phyloP scores from a whole-genome alignment of 2,797 vertebrate species.

The Caiman crocodilus region DNA sequence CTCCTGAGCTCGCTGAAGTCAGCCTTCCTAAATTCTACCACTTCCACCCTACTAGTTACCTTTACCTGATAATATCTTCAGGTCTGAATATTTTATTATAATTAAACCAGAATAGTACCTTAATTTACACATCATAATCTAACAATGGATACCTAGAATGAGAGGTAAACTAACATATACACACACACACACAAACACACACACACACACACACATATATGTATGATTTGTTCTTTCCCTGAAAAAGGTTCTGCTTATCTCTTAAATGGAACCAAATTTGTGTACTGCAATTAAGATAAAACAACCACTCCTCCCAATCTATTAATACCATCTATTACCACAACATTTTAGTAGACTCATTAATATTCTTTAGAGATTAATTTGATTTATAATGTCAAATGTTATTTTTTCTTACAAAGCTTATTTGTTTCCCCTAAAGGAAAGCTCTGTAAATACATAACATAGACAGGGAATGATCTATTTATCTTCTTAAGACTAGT shows the following conservation, averaged over 20 bases:
- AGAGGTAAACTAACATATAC: slow-evolving; percentile 43
- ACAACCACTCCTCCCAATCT: slow-evolving; percentile 72
- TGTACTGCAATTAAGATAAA: slow-evolving; percentile 60
- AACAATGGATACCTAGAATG: slow-evolving; percentile 45
- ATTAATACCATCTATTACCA: slow-evolving; percentile 74
- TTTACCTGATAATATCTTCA: slow-evolving; percentile 16
- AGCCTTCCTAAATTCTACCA: too few relatives aligned
- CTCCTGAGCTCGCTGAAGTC: too few relatives aligned
- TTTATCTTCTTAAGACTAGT: not conserved
- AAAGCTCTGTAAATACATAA: slow-evolving; percentile 13
- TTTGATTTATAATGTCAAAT: slow-evolving; percentile 61
- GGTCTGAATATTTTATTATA: slow-evolving; percentile 54
- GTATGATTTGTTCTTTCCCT: slow-evolving; percentile 13
- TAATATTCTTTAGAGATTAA: slow-evolving; percentile 70
- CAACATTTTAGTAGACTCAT: slow-evolving; percentile 77
- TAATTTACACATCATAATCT: slow-evolving; percentile 62
- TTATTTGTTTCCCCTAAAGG: slow-evolving; percentile 46
- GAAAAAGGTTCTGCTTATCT: not conserved
- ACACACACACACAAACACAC: too few relatives aligned
- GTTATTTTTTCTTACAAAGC: slow-evolving; percentile 15
- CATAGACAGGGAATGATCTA: not conserved
- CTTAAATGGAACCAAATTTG: slow-evolving; percentile 52
- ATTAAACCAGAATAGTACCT: slow-evolving; percentile 51
- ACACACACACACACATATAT: too few relatives aligned
- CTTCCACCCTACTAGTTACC: too few relatives aligned